Conservation (phyloP, 2,888 invertebrate genomes). For the Cantharis lateralis region DNA sequence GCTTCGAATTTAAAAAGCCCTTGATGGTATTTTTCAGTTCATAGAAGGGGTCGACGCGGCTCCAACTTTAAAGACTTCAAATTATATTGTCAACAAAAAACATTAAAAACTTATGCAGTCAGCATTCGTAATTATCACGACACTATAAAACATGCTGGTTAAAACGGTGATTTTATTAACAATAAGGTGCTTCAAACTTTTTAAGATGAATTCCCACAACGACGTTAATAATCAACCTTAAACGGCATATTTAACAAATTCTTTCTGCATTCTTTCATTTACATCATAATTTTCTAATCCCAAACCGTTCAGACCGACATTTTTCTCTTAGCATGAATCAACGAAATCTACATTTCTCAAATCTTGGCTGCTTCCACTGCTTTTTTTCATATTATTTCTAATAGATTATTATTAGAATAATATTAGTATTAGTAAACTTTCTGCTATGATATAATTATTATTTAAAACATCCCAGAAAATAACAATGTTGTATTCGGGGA, state of each 20-base stretch:
- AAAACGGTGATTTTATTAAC: neutral
- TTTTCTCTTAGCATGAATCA: neutral
- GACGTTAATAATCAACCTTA: neutral
- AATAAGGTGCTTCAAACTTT: neutral
- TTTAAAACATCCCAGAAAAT: no score
- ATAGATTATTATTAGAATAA: neutral
- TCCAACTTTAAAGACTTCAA: neutral
- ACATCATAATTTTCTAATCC: neutral
- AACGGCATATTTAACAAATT: neutral
- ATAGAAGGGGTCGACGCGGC: neutral
- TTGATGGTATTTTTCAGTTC: constrained; percentile 22
- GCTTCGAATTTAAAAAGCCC: constrained; percentile 21
- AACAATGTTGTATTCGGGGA: no score
- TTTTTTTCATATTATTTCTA: neutral
- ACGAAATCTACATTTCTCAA: neutral
- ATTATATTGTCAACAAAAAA: neutral
- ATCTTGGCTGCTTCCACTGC: neutral
- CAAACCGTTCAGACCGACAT: neutral
- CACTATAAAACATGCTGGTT: neutral
- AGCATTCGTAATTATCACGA: neutral
- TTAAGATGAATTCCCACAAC: neutral
- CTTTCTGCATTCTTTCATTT: neutral
- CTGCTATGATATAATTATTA: no score
- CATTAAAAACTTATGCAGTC: neutral
- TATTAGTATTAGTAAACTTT: no score